Base-by-base conservation (phyloP, 2,888 invertebrate species). In the Pandemis heparana region DNA sequence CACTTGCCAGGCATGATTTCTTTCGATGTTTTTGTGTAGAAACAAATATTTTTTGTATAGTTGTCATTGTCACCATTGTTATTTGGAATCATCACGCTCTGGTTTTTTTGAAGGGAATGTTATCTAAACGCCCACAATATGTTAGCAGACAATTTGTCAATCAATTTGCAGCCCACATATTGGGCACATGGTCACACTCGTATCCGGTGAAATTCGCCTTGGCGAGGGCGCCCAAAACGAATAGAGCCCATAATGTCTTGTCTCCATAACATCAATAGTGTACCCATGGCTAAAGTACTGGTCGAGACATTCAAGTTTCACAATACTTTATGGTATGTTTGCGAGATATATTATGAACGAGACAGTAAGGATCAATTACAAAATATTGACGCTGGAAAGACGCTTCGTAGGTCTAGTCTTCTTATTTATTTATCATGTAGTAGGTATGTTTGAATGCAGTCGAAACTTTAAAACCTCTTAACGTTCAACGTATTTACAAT, bases 161-260 rank as follows among this genome's bases (percentile, higher is more conserved):
- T 65, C 60, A 60, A 70, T 74, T 60, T 51, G 56, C 64, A 41
- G 39, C 23, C 70, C 46, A 43, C 69, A 76, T 77, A 78, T 80
- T 78, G 71, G 79, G 77, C 79, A 80, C 81, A 80, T 70, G 74
- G 41, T 16, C 59, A 64, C 77, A 75, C 77, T 75, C 76, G 79
- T 76, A 79, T 84, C 81, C 84, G 83, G 87, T 84, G 87, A 87
- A 88, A 87, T 85, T 86, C 73, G 80, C 81, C 80, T 84, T 83
- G 84, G 63, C 84, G 80, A 81, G 78, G 64, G 68, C 51, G 67
- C 38, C 76, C 56, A 77, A 80, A 77, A 79, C 75, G 56, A 51
- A 41, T 73, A 43, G 71, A 41, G 56, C 56, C 67, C 46, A 56
- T 72, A 72, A 16, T 48, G 64, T 64, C 64, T 60, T 65, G 64